Evolutionary conservation across 2,888 invertebrate genomes (phyloP), one percentile per base, ranked within the genome.

Genomic region (Coelinius sp.): DNA sequence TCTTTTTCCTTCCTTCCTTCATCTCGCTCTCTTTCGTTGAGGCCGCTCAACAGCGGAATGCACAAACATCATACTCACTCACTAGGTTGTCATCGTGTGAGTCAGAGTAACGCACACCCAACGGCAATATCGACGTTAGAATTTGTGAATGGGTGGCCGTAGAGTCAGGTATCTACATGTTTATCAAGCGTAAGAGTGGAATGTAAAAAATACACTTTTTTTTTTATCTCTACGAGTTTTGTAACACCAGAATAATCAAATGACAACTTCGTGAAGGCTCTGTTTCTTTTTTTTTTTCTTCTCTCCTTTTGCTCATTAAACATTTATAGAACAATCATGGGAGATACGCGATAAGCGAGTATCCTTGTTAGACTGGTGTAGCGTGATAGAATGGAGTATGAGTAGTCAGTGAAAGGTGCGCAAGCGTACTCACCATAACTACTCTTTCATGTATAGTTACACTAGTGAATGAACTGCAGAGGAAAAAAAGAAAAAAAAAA

Each of bases 131-230:
- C 31, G 46, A 65, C 73, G 68, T 70, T 75, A 35, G 35, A 27
- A 46, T 35, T 79, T 77, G 84, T 84, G 85, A 85, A 85, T 85
- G 85, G 82, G 83, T 80, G 80, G 41, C 31, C 31, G 59, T 31
- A 17, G 35, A 59, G 59, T 31, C 59, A 59, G 31, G 59, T 17
- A 59, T 59, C 56, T 31, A 31, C 56, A 56, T 35, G 20, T 35
- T 17, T 53, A 25, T 53, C 35, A 27, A 66, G 17, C n/a, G 41
- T 38, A n/a, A 63, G 35, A 24, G 25, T 44, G 24, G 38, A 59
- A n/a, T n/a, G n/a, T 17, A 25, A 17, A 59, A 59, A 63, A 46
- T n/a, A 17, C 7, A 14, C n/a, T 44, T 1, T n/a, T 44, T 1
- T n/a, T 46, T 52, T 20, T 52, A 8, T 1, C 10, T 22, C 8